phyloP scores from a whole-genome alignment of 2,888 invertebrate genomes.

The Cerceris rybyensis region DNA sequence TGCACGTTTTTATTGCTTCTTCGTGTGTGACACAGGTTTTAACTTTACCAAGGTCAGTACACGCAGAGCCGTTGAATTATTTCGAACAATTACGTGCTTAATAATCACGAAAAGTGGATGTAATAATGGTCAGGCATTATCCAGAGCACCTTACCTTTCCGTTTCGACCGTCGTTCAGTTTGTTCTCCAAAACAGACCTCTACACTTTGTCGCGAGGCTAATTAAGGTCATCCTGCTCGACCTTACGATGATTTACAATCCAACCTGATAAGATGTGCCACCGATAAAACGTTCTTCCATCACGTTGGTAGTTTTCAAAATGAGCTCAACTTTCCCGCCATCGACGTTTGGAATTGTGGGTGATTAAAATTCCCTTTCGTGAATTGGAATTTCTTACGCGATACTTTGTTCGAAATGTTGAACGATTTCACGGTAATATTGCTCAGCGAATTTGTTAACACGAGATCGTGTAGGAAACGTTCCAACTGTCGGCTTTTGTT shows the following conservation, averaged over 20 bases:
- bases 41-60: background rate
- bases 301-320: background rate
- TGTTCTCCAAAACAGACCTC: constrained; percentile 20
- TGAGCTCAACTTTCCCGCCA: background rate
- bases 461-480: no score
- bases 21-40: background rate
- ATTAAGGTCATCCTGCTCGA: constrained; percentile 56
- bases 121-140: constrained; percentile 31
- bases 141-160: constrained; percentile 39
- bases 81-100: constrained; percentile 12
- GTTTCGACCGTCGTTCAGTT: constrained; percentile 44
- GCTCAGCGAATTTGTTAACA: no score
- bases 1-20: no score
- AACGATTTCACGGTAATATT: no score
- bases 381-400: no score
- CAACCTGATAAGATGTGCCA: constrained; percentile 33
- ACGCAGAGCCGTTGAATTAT: constrained; percentile 5
- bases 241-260: constrained; percentile 57
- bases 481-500: no score
- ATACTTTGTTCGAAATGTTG: no score
- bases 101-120: constrained; percentile 9
- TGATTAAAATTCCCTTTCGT: no score
- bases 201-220: constrained; percentile 48
- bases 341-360: background rate
- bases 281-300: constrained; percentile 24